Evolutionary conservation across 1,140 invertebrate genomes (phyloP).

Genomic region (Acromyrmex heyeri): DNA sequence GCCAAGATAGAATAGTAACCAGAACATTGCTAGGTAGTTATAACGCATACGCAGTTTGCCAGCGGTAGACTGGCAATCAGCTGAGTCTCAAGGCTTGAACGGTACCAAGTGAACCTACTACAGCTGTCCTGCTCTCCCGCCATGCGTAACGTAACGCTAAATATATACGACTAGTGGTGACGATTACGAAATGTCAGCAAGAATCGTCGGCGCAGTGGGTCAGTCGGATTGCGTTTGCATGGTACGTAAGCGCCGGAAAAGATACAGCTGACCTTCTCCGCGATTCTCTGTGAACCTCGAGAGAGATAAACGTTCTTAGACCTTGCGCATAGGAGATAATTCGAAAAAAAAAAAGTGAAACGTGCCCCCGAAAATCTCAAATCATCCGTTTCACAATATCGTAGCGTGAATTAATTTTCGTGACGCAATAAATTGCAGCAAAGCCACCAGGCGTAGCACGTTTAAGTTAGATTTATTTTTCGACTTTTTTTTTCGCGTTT

Average conservation of each 20-base stretch:
- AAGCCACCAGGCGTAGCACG: not conserved
- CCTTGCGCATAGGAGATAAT: too few species aligned
- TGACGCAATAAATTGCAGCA: not conserved
- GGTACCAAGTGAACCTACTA: conserved; percentile 43
- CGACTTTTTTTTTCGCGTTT: not conserved
- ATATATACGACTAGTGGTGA: conserved; percentile 72
- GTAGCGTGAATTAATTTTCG: not conserved
- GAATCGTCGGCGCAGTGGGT: conserved; percentile 69
- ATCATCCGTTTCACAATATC: too few species aligned
- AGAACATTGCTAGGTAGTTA: conserved; percentile 3
- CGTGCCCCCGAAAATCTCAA: not conserved
- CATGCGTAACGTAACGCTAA: conserved; percentile 66
- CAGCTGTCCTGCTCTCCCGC: conserved; percentile 29
- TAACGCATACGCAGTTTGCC: not conserved
- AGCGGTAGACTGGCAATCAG: conserved; percentile 54
- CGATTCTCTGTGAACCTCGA: not conserved
- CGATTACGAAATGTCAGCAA: conserved; percentile 77
- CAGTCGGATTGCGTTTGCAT: conserved; percentile 53
- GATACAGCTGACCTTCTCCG: conserved; percentile 22
- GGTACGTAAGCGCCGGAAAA: conserved; percentile 24
- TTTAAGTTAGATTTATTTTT: conserved; percentile 2
- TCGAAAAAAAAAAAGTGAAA: not conserved
- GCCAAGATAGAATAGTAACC: not conserved
- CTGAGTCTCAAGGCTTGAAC: conserved; percentile 38
- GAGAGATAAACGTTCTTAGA: not conserved